A percentile compares a stretch with the other conserved stretches of the same genome.
These are phyloP conservation scores for Hirtodrosophila histrioides DNA, from an alignment of 2,888 invertebrate species.

Conservation along the genomic window DNA sequence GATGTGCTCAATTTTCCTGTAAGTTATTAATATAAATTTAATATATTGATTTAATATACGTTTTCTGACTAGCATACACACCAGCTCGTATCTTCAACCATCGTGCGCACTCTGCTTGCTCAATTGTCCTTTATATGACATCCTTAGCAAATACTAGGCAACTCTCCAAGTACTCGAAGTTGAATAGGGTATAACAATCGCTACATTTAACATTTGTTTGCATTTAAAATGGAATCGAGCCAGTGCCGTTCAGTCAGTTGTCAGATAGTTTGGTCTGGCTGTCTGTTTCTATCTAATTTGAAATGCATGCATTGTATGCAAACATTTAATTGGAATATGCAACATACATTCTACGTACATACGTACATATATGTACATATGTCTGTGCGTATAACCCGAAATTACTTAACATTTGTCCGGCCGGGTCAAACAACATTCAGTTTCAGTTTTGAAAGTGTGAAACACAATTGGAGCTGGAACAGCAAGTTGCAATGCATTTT, in stretches of 20 bases:
- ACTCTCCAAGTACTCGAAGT: not conserved
- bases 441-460: slow-evolving; percentile 32
- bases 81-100: no score
- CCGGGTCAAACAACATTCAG: slow-evolving; percentile 2
- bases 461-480: slow-evolving; percentile 15
- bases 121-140: no score
- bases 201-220: slow-evolving; percentile 22
- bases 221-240: slow-evolving; percentile 31
- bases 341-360: slow-evolving; percentile 46
- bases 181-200: slow-evolving; percentile 9
- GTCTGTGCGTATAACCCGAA: slow-evolving; percentile 1
- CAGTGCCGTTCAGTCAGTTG: slow-evolving; percentile 9
- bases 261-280: slow-evolving; percentile 7
- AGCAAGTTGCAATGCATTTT: slow-evolving; percentile 63
- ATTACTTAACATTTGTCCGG: slow-evolving; percentile 3
- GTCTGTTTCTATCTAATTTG: slow-evolving; percentile 43
- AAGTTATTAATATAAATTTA: no score
- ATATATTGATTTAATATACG: no score
- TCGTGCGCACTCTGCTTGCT: no score
- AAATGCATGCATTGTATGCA: slow-evolving; percentile 44
- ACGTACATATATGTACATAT: not conserved
- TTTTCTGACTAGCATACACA: no score
- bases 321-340: slow-evolving; percentile 73
- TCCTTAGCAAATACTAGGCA: no score
- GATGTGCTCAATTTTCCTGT: no score